These are phyloP conservation scores for Pteropus rufus DNA, from an alignment of 2,797 vertebrate genomes.

Conservation along the genomic window DNA sequence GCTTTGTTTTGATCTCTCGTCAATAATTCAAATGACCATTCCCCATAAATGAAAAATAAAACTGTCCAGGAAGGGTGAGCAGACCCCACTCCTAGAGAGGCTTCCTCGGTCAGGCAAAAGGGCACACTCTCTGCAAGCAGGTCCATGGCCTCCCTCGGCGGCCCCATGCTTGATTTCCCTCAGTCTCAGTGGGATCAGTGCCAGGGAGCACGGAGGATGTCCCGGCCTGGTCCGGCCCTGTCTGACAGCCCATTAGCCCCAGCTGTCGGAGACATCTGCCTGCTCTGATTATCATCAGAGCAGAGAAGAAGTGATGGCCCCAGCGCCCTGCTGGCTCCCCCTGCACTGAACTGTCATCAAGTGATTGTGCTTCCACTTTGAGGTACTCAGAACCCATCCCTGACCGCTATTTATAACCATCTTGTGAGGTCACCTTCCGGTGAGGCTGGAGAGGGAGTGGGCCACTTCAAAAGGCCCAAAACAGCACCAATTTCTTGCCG, in stretches of 20 bases:
- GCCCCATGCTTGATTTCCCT: neutral
- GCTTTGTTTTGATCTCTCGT: slow-evolving; percentile 76
- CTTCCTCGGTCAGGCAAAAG: fast-evolving
- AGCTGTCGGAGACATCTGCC: slow-evolving; percentile 89
- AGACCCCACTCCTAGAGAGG: neutral
- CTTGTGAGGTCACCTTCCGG: slow-evolving; percentile 43
- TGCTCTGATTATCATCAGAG: slow-evolving; percentile 85
- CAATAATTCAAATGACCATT: slow-evolving; percentile 80
- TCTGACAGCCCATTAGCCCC: slow-evolving; percentile 84
- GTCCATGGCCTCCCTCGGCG: fast-evolving
- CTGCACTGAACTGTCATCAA: slow-evolving; percentile 34
- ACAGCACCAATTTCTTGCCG: slow-evolving; percentile 34
- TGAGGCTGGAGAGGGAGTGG: neutral
- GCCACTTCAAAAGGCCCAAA: neutral
- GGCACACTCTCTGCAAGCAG: neutral
- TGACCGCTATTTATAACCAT: slow-evolving; percentile 52
- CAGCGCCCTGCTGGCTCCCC: neutral
- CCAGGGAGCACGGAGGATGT: slow-evolving; percentile 61
- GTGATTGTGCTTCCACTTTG: neutral
- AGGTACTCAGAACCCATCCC: slow-evolving; percentile 33
- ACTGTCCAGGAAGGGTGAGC: neutral
- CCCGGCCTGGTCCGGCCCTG: slow-evolving; percentile 78
- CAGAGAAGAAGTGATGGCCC: slow-evolving; percentile 60
- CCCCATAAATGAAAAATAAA: slow-evolving; percentile 66
- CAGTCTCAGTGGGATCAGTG: neutral